Conservation (phyloP, 37 sponge, comb jelly and placozoan species). For the Amphimedon queenslandica region DNA sequence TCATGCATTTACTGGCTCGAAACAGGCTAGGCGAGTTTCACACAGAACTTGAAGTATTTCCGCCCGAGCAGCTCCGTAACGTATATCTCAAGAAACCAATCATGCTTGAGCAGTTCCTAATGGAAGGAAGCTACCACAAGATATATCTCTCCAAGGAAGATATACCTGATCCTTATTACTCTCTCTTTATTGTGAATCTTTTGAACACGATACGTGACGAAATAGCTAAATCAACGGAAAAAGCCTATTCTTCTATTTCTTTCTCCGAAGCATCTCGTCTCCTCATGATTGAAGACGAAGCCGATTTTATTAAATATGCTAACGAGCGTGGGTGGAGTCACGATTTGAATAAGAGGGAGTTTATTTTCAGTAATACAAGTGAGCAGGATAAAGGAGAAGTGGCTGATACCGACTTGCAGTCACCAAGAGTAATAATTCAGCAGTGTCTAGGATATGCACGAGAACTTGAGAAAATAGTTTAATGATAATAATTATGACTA, state of each 20-base stretch:
- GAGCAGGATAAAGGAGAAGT: constrained; percentile 49
- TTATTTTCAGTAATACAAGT: constrained; percentile 31
- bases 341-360: constrained; percentile 23
- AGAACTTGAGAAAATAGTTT: constrained; percentile 95
- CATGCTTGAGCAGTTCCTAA: constrained; percentile 87
- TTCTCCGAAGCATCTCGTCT: constrained; percentile 70
- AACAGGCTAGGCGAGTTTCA: constrained; percentile 95
- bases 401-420: constrained; percentile 35
- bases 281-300: constrained; percentile 37
- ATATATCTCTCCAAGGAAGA: constrained; percentile 85
- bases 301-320: constrained; percentile 44
- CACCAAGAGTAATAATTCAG: constrained; percentile 34
- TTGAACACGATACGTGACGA: constrained; percentile 84
- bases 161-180: constrained; percentile 85
- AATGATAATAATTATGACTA: too few relatives aligned
- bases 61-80: constrained; percentile 66
- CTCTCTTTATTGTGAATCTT: constrained; percentile 86
- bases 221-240: constrained; percentile 86
- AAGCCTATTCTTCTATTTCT: constrained; percentile 54
- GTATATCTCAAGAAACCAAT: constrained; percentile 92
- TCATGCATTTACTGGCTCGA: constrained; percentile 82
- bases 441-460: constrained; percentile 80
- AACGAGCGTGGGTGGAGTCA: constrained; percentile 48
- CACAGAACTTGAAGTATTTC: constrained; percentile 87
- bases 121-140: constrained; percentile 99